Base-by-base conservation (phyloP, 2,888 invertebrate genomes). In the Nowickia ferox region DNA sequence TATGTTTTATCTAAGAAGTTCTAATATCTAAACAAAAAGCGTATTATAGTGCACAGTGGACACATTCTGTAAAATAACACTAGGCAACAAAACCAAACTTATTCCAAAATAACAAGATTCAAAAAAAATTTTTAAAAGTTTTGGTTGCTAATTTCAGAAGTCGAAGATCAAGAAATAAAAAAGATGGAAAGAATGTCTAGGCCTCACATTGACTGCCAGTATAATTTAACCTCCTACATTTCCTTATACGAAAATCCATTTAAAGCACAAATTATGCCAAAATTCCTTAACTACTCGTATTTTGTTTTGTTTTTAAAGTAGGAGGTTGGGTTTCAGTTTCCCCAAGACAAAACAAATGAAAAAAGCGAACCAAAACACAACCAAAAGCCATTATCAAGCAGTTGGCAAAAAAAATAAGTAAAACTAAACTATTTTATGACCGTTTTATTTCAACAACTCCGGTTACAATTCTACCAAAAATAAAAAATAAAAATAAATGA, bases 401-500 rank as follows among this genome's bases (percentile, higher is more conserved):
- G 40, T 61, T 69, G 42, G 68, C 40, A 40, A 38, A 57, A 76
- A 46, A 6, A 30, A 10, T 10, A 72, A 63, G 40, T 3, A 30
- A 46, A 8, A 40, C 10, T 38, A 53, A 69, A 69, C 68, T 46
- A 72, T 63, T 65, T 65, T 65, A 76, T 76, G 44, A 42, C 30
- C 65, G 40, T 42, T 46, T 63, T 42, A 59, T 61, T 61, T 48
- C 48, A 38, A 17, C 65, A 46, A 63, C 9, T 44, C 30, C 71
- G 46, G n/a, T 65, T 65, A 65, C 79, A 55, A 65, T 79, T 63
- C 46, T 57, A 40, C 46, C 15, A 57, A 51, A 38, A 65, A n/a
- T n/a, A n/a, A n/a, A n/a, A n/a, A n/a, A n/a, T n/a, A n/a, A n/a
- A 71, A 30, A 71, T 61, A 69, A 55, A 53, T 51, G 44, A 79